A percentile compares a stretch with the other conserved stretches of the same genome.
These are phyloP conservation scores for Bugula neritina DNA, from an alignment of 2,888 invertebrate species.

Conservation along the genomic window DNA sequence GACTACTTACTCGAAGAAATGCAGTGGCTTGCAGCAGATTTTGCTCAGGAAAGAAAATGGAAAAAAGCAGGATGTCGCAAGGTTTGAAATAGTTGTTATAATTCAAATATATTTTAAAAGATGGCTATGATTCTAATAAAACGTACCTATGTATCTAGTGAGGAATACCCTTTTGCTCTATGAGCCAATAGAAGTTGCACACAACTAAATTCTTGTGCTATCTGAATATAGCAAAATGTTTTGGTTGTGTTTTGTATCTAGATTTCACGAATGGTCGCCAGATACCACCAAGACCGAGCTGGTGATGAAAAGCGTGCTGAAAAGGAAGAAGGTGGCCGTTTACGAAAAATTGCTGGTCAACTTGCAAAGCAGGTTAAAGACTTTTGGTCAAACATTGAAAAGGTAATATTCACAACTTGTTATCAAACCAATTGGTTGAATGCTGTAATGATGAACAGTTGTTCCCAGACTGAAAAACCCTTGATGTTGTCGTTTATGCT, in stretches of 20 bases:
- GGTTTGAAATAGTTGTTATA: conserved; percentile 49
- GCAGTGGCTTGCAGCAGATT: conserved; percentile 96
- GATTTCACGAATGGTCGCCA: conserved; percentile 49
- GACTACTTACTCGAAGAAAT: conserved; percentile 97
- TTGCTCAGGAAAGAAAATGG: conserved; percentile 95
- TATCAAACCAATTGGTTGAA: not conserved
- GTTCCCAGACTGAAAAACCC: not conserved
- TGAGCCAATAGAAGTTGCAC: too few species aligned
- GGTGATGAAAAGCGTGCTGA: conserved; percentile 81
- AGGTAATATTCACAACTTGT: conserved; percentile 58
- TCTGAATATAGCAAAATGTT: too few species aligned
- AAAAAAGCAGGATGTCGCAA: conserved; percentile 91
- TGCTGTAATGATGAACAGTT: not conserved
- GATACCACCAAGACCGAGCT: conserved; percentile 57
- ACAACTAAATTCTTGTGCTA: too few species aligned
- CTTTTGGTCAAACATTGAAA: conserved; percentile 95
- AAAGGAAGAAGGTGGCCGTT: conserved; percentile 79
- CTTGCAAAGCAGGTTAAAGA: conserved; percentile 87
- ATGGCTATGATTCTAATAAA: conserved; percentile 5
- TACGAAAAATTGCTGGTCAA: conserved; percentile 78
- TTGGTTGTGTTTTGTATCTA: too few species aligned
- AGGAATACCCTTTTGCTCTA: conserved; percentile 24
- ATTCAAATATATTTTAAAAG: conserved; percentile 1
- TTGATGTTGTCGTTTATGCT: too few species aligned
- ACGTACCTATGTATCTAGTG: too few species aligned